Base-by-base conservation (phyloP, 2,113 vertebrate species). In the Epinephelus moara region DNA sequence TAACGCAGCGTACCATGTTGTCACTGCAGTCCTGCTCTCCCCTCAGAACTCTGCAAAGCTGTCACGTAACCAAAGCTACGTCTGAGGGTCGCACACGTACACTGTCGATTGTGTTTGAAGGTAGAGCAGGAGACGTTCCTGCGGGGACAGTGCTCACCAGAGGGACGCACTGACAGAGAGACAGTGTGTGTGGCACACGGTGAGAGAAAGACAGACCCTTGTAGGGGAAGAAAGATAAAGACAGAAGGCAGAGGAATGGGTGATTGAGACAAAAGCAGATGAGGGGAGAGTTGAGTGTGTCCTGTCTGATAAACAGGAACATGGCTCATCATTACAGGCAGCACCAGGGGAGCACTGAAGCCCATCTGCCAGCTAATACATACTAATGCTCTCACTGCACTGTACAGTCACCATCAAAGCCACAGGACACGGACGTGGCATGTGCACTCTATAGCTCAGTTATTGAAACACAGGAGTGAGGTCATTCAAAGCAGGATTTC, bases 351-450 rank as follows among this genome's bases (percentile, higher is more conserved):
- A 91, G 79, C 81, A 37, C 63, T 88, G 78, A 47, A 33, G 80
- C 88, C 92, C 91, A 90, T 92, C 92, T 93, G 92, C 85, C 64
- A 85, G 86, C 86, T 91, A 92, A 93, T 90, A 91, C 88, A 90
- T 88, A 88, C 90, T 90, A 92, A 92, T 91, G 85, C 84, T 67
- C 70, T 68, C 69, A 13, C 60, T 60, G 55, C 80, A 71, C 88
- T 56, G 89, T 83, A 70, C 73, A 74, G 78, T 74, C 75, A 75
- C 80, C 75, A 78, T 89, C 80, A 81, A 80, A 87, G 80, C 80
- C 81, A 79, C 80, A 37, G 89, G 88, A 87, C 70, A 40, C 27
- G 23, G 64, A 76, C 52, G 30, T 77, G 69, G 70, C 78, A 66
- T 17, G 70, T 78, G 64, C 75, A 61, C 68, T 61, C 64, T 12